phyloP scores from a whole-genome alignment of 2,113 vertebrate species.

The Takifugu flavidus region DNA sequence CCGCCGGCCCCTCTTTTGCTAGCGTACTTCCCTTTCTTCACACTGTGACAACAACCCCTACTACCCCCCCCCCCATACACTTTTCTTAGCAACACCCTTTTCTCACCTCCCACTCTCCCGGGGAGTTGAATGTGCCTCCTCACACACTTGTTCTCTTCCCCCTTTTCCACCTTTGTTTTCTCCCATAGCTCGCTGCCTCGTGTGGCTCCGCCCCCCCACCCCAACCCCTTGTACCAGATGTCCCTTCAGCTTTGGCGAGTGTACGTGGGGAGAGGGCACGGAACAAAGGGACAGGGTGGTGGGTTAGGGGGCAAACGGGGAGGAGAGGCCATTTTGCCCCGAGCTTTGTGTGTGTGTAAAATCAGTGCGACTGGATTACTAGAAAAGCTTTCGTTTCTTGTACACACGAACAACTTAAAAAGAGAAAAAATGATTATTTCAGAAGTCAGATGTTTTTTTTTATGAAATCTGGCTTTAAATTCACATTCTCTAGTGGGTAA shows the following conservation, averaged over 20 bases:
- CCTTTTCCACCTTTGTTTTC: conserved; percentile 14
- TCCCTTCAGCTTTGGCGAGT: conserved; percentile 60
- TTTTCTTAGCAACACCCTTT: conserved; percentile 41
- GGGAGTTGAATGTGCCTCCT: conserved; percentile 54
- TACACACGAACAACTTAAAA: conserved; percentile 19
- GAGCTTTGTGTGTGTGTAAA: conserved; percentile 54
- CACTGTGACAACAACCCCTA: conserved; percentile 52
- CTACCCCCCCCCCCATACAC: conserved; percentile 40
- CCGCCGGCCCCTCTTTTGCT: conserved; percentile 57
- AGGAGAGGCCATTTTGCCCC: conserved; percentile 54
- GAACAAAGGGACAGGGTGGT: conserved; percentile 54
- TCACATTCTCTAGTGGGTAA: no score
- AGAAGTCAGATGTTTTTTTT: neutral
- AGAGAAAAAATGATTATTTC: conserved; percentile 1
- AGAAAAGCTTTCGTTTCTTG: conserved; percentile 35
- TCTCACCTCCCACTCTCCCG: conserved; percentile 27
- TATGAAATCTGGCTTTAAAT: no score
- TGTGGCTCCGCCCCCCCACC: conserved; percentile 7
- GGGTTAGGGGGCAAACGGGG: conserved; percentile 16
- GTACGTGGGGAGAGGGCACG: conserved; percentile 26
- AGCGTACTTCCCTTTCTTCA: conserved; percentile 48
- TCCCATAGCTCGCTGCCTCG: conserved; percentile 7
- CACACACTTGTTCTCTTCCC: conserved; percentile 14
- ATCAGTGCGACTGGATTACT: conserved; percentile 68
- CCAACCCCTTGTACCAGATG: conserved; percentile 65